These are phyloP conservation scores for Melinaea marsaeus DNA, from an alignment of 2,888 invertebrate genomes.

Conservation along the genomic window DNA sequence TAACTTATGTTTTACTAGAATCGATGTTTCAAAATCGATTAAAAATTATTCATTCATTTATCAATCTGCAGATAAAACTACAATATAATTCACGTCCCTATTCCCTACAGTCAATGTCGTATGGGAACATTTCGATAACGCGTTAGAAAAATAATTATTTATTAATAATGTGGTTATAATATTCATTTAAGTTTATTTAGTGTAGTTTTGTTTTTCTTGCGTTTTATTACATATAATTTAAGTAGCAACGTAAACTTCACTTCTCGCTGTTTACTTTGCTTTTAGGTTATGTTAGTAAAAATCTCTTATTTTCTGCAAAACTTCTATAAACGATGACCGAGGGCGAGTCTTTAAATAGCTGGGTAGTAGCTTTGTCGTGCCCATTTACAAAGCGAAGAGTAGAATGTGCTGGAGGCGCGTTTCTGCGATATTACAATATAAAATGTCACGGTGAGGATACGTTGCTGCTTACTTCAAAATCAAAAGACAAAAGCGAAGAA, in stretches of 20 bases:
- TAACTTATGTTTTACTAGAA: neutral
- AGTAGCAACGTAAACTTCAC: conserved; percentile 24
- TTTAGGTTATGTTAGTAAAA: conserved; percentile 70
- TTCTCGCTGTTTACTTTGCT: conserved; percentile 35
- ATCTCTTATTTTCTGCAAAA: conserved; percentile 53
- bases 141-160: conserved; percentile 25
- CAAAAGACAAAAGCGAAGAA: conserved; percentile 67
- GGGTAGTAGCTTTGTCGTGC: conserved; percentile 57
- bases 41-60: neutral
- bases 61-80: neutral
- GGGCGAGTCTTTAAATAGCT: conserved; percentile 50
- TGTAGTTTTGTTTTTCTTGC: conserved; percentile 25
- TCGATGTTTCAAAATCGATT: neutral
- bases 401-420: conserved; percentile 74
- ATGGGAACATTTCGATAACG: conserved; percentile 23
- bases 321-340: conserved; percentile 64
- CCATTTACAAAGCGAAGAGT: conserved; percentile 61
- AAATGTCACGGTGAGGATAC: conserved; percentile 72
- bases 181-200: conserved; percentile 18
- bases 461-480: conserved; percentile 59
- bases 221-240: conserved; percentile 14
- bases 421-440: conserved; percentile 70
- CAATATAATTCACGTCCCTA: neutral
- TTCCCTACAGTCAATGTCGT: conserved; percentile 17
- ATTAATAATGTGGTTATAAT: conserved; percentile 26